Base-by-base conservation (phyloP, 1,140 invertebrate genomes). In the Parasteatoda tepidariorum region DNA sequence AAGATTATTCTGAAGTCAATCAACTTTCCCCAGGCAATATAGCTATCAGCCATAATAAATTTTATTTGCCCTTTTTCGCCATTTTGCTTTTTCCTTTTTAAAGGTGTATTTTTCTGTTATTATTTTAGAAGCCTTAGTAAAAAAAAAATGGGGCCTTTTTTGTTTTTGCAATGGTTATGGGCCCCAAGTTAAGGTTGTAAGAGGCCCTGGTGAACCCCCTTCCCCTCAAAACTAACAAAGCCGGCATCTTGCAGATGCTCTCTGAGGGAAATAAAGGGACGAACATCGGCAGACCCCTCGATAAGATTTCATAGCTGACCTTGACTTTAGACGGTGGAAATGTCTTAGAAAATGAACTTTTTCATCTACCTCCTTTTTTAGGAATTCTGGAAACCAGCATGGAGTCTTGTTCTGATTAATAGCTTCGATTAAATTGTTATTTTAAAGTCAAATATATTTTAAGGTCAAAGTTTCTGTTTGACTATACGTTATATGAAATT, bases 211-310 rank as follows among this genome's bases (percentile, higher is more conserved):
- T 34, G 34, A 31, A 15, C 48, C 57, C 55, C 34, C 34, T 48
- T 57, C 61, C 74, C 34, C 57, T 76, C 34, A 76, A 76, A 76
- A 76, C 74, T 64, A 76, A 76, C 74, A 76, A 76, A 76, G 74
- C 74, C 41, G 61, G 74, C 61, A 76, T 76, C 61, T 76, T 31
- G 74, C 74, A 76, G 74, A 76, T 76, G 74, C 74, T 76, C 22
- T 30, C 0, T 38, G 11, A 13, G 15, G 26, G 38, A 61, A 48
- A 54, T 34, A 55, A 31, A 64, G 64, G 48, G 24, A 55, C 34
- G 28, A 24, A 57, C 9, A 48, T 31, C 38, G 22, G 57, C 71
- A 11, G 54, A 66, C 57, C 61, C 74, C 74, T 76, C 74, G 74
- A 76, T 76, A 76, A 76, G 74, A 38, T 64, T 74, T 74, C 71